Conservation (phyloP, 2,113 vertebrate genomes). For the Mellivora capensis region DNA sequence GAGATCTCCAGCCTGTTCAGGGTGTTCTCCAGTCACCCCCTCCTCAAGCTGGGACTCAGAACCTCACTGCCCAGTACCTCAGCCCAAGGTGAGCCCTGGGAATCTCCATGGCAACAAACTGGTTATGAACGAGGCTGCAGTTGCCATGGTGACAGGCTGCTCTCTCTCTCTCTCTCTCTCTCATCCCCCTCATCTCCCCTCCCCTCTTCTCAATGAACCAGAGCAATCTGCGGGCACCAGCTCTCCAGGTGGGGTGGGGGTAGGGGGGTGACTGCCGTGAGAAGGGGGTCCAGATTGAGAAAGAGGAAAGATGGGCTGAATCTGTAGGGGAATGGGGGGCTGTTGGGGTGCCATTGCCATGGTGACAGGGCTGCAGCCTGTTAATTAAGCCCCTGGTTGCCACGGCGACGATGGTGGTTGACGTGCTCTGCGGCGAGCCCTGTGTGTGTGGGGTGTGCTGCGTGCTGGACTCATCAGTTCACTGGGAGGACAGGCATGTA, state of each 20-base stretch:
- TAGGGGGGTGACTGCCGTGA: neutral
- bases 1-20: neutral
- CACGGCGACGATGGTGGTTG: conserved; percentile 73
- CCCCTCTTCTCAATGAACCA: conserved; percentile 73
- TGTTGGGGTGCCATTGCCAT: conserved; percentile 69
- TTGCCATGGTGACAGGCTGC: conserved; percentile 70
- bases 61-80: conserved; percentile 68
- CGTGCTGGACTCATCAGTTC: conserved; percentile 49
- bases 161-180: conserved; percentile 2
- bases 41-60: conserved; percentile 33
- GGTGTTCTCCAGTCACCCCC: neutral
- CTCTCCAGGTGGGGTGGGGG: conserved; percentile 52
- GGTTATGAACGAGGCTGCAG: conserved; percentile 79
- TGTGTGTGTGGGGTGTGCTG: conserved; percentile 49
- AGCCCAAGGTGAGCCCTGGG: conserved; percentile 74
- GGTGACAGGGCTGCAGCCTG: conserved; percentile 70
- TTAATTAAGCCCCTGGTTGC: conserved; percentile 76
- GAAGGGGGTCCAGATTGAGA: conserved; percentile 45
- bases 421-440: conserved; percentile 47
- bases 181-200: conserved; percentile 30
- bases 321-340: conserved; percentile 38
- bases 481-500: neutral
- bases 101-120: conserved; percentile 80
- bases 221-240: conserved; percentile 41
- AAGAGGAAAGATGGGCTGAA: conserved; percentile 34